Base-by-base conservation (phyloP, 2,888 invertebrate species). In the Eurytoma adleriae region DNA sequence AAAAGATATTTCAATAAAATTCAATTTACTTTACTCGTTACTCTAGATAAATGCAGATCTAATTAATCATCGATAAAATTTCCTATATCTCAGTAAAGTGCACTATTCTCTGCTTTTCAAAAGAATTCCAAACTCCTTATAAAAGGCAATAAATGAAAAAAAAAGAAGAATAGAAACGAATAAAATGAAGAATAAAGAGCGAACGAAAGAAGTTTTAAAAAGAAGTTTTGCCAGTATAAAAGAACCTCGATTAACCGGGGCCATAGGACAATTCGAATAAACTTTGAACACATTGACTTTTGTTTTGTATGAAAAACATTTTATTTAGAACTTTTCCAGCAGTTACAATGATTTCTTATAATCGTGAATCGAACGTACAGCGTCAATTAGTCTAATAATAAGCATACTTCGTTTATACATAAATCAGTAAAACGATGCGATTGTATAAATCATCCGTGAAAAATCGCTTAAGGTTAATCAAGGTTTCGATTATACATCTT, bases 241-340 rank as follows among this genome's bases (percentile, higher is more conserved):
- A 20, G 40, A 74, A 74, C 74, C 74, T 74, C 74, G 74, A 74
- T 74, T 74, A 74, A 74, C 74, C 74, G 52, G 74, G 74, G 18
- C 48, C 14, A 27, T 66, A 66, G 70, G 61, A 71, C 3, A 40
- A 73, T 72, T 18, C n/a, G 16, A 74, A 74, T 74, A 74, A 74
- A 40, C 16, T 74, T 3, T 10, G 16, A 52, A 73, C 16, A 66
- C 74, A 61, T 10, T 61, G 71, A 10, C 54, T 54, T 56, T 7
- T 61, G 14, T 61, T 64, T 52, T 14, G 24, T 40, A 24, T 50
- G 54, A 30, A 73, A 54, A 74, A 57, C 56, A 66, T 74, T 74
- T 73, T 74, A 74, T 74, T 73, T 20, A 66, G 7, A 54, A 66
- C 12, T 18, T 54, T 18, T 27, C 52, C 30, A 54, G 54, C n/a